Percentiles rank a stretch among this genome's conserved stretches.
These are phyloP conservation scores for Chydorus sphaericus DNA, from an alignment of 2,888 invertebrate genomes.

Conservation along the genomic window DNA sequence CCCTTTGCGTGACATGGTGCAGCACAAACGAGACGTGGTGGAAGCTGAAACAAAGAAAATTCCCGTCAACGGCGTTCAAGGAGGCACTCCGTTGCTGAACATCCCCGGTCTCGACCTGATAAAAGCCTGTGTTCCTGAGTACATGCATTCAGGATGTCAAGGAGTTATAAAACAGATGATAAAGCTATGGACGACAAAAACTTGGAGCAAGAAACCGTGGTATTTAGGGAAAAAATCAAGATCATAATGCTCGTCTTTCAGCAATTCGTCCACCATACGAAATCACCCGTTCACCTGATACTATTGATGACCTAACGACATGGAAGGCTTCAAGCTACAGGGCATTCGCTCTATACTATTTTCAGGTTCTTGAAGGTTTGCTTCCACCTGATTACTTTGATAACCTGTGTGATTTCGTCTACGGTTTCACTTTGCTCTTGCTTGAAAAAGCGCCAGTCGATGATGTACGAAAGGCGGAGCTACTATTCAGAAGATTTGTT, in stretches of 20 bases:
- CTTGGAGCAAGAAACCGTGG: not conserved
- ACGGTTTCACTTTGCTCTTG: not conserved
- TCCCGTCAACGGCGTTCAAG: not conserved
- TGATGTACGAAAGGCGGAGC: not conserved
- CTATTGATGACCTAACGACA: not conserved
- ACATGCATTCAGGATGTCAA: not conserved
- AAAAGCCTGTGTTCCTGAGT: conserved; percentile 1
- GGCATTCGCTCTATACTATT: not conserved
- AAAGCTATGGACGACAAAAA: not conserved
- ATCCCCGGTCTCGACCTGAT: not conserved
- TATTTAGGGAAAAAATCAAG: not conserved
- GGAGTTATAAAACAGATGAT: conserved; percentile 2
- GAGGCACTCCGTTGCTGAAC: not conserved
- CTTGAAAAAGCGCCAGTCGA: not conserved
- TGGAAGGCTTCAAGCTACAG: conserved; percentile 2
- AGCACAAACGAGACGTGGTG: not conserved
- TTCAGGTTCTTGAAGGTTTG: not conserved
- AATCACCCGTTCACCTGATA: not conserved
- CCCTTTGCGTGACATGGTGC: not conserved
- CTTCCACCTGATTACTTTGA: not conserved
- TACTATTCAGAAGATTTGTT: not conserved
- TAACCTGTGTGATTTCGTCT: not conserved
- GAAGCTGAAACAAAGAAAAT: not conserved
- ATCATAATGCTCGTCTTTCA: not conserved
- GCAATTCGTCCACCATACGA: not conserved